Evolutionary conservation across 1,140 invertebrate genomes (phyloP).

Genomic region (Lethrus apterus): DNA sequence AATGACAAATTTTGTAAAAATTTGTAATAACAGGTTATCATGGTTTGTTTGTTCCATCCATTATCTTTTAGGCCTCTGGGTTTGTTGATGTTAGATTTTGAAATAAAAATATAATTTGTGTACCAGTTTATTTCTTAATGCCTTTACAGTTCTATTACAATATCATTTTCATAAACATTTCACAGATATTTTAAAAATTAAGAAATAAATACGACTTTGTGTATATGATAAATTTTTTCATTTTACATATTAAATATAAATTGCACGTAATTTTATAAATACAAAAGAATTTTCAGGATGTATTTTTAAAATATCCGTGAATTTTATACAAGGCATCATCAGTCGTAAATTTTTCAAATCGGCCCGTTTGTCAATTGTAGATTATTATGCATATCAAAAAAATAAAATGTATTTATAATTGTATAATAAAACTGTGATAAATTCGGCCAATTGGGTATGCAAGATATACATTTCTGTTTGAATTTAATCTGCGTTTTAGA

Average conservation of each 20-base stretch:
- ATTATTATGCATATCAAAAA: no score
- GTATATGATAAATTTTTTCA: background rate
- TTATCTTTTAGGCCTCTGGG: no score
- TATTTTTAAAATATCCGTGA: no score
- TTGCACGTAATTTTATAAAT: conserved; percentile 7
- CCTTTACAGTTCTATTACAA: conserved; percentile 11
- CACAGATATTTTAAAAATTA: conserved; percentile 9
- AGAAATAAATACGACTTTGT: background rate
- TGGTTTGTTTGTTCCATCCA: no score
- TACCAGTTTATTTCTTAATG: conserved; percentile 11
- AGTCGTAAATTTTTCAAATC: no score
- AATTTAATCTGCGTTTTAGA: no score
- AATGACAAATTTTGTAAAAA: no score
- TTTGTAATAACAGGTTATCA: no score
- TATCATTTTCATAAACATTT: conserved; percentile 6
- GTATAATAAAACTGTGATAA: background rate
- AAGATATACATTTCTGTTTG: no score
- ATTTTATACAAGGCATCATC: background rate
- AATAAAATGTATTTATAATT: background rate
- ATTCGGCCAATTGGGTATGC: background rate
- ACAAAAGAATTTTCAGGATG: background rate
- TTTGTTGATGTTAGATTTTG: no score
- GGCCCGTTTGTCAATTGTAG: no score
- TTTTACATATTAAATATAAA: conserved; percentile 7
- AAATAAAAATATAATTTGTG: conserved; percentile 5